phyloP scores from a whole-genome alignment of 2,888 invertebrate species.

The Torymus auratus region DNA sequence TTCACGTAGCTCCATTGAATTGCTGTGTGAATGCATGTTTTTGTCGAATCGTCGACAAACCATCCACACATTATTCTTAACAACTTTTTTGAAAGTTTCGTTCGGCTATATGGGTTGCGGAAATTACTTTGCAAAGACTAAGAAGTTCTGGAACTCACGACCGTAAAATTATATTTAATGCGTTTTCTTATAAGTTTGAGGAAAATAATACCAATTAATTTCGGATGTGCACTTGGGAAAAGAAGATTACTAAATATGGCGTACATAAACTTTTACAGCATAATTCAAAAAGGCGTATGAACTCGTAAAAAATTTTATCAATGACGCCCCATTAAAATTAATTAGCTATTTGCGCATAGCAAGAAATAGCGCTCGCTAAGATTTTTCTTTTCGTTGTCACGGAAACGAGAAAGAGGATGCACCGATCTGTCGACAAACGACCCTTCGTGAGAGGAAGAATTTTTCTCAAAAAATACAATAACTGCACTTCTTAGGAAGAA shows the following conservation, averaged over 20 bases:
- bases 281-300: not conserved
- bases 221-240: constrained; percentile 24
- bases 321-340: not conserved
- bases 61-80: constrained; percentile 11
- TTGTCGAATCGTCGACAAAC: not conserved
- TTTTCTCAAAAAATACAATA: not conserved
- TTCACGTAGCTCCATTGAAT: too few relatives aligned
- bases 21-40: too few relatives aligned
- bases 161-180: constrained; percentile 43
- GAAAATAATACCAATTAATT: constrained; percentile 41
- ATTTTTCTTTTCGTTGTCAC: not conserved
- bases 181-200: constrained; percentile 23
- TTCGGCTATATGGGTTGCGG: not conserved
- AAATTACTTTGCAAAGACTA: constrained; percentile 24
- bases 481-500: not conserved
- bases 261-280: constrained; percentile 12
- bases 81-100: constrained; percentile 19
- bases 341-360: not conserved
- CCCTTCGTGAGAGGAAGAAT: too few relatives aligned
- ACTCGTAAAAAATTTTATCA: constrained; percentile 18
- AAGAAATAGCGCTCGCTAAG: too few relatives aligned
- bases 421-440: too few relatives aligned
- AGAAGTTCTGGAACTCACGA: constrained; percentile 15
- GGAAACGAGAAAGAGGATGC: too few relatives aligned
- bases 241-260: constrained; percentile 17